Percentiles rank a stretch among this genome's conserved stretches.
Evolutionary conservation across 1,140 invertebrate genomes (phyloP).

Genomic region (Hylaeus anthracinus): DNA sequence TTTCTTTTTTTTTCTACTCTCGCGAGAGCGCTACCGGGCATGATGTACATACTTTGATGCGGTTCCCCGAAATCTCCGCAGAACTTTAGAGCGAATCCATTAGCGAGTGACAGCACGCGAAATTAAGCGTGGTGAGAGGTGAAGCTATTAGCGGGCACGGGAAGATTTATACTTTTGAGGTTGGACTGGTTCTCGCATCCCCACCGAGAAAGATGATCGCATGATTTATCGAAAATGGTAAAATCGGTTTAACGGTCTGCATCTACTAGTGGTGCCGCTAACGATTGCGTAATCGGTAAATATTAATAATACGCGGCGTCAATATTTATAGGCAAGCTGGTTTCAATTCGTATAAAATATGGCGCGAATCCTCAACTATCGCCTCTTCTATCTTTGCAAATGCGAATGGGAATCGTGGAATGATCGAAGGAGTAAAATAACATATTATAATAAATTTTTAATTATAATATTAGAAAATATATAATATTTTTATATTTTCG

Average conservation of each 20-base stretch:
- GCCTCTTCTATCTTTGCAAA: not conserved
- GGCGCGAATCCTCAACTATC: not conserved
- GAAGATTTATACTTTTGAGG: slow-evolving; percentile 37
- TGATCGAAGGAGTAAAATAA: no score
- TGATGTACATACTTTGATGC: not conserved
- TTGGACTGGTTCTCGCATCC: not conserved
- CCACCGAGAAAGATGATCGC: slow-evolving; percentile 2
- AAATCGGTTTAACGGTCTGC: not conserved
- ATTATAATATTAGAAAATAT: no score
- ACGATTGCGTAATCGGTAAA: not conserved
- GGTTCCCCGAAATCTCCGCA: slow-evolving; percentile 29
- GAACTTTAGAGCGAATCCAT: slow-evolving; percentile 35
- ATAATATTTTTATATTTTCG: no score
- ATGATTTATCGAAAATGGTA: slow-evolving; percentile 9
- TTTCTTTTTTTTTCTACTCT: not conserved
- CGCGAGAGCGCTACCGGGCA: not conserved
- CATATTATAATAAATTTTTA: no score
- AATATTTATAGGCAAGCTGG: not conserved
- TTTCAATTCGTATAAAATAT: no score
- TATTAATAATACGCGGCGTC: not conserved
- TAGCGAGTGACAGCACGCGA: slow-evolving; percentile 28
- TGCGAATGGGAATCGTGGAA: no score
- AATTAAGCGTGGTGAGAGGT: slow-evolving; percentile 26
- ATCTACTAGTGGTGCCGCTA: no score
- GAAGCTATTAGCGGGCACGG: slow-evolving; percentile 13